A percentile compares a stretch with the other conserved stretches of the same genome.
Evolutionary conservation across 2,888 invertebrate genomes (phyloP).

Genomic region (Pegoplata infirma): DNA sequence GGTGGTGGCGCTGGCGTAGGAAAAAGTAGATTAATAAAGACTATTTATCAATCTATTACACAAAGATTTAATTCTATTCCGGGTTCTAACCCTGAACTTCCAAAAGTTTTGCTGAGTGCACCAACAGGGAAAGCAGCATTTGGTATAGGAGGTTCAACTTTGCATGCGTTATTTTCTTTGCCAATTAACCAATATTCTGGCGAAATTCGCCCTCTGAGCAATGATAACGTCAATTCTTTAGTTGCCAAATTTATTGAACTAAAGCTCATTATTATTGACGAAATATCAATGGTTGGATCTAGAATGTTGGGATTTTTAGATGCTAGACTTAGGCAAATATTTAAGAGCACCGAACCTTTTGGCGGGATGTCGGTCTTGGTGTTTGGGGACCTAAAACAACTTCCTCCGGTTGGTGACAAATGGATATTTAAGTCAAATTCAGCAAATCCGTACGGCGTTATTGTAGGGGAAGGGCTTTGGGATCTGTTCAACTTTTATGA

Average conservation of each 20-base stretch:
- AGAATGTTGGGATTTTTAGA: constrained; percentile 30
- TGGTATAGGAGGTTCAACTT: constrained; percentile 33
- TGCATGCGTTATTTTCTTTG: constrained; percentile 35
- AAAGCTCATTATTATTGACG: constrained; percentile 48
- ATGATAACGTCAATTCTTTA: constrained; percentile 28
- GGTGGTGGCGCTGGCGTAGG: constrained; percentile 57
- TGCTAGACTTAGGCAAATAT: constrained; percentile 41
- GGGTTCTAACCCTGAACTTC: constrained; percentile 21
- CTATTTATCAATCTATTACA: constrained; percentile 39
- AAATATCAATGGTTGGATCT: constrained; percentile 47
- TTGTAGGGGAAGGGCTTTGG: constrained; percentile 11
- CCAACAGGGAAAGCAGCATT: constrained; percentile 40
- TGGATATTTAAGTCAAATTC: constrained; percentile 9
- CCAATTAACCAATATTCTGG: constrained; percentile 38
- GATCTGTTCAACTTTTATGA: not conserved
- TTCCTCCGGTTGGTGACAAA: constrained; percentile 17
- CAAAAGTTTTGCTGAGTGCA: constrained; percentile 28
- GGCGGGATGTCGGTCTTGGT: constrained; percentile 29
- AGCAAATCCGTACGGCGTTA: constrained; percentile 16
- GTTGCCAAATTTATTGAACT: constrained; percentile 27
- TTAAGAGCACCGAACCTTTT: constrained; percentile 28
- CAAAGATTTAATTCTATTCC: constrained; percentile 27
- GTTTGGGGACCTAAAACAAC: constrained; percentile 16
- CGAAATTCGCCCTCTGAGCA: constrained; percentile 36
- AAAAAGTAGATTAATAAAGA: constrained; percentile 19